Conservation (phyloP, 2,797 vertebrate genomes). For the Nyctalus aviator region DNA sequence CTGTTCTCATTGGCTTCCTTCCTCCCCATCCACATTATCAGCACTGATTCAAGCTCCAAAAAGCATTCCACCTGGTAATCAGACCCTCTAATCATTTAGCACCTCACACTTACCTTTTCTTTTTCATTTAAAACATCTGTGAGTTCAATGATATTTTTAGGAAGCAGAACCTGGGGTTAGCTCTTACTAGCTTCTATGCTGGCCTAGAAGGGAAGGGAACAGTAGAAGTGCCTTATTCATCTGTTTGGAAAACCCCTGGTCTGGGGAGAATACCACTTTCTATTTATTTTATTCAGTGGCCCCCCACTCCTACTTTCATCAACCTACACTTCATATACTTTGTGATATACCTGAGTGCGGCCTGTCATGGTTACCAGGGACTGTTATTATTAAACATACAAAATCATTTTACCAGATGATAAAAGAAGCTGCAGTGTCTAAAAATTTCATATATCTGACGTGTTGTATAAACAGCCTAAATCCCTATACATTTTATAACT, state of each 20-base stretch:
- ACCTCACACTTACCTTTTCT: background rate
- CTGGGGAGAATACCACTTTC: constrained; percentile 58
- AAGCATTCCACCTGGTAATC: background rate
- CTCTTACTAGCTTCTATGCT: background rate
- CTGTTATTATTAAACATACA: constrained; percentile 80
- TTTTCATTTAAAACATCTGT: constrained; percentile 27
- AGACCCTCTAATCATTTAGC: background rate
- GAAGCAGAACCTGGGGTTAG: background rate
- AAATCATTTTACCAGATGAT: constrained; percentile 68
- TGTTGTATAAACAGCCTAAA: constrained; percentile 89
- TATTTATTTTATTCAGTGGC: constrained; percentile 60
- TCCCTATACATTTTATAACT: constrained; percentile 86
- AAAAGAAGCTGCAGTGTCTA: constrained; percentile 83
- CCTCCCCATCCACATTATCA: background rate
- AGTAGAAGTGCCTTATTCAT: background rate
- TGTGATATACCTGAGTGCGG: constrained; percentile 42
- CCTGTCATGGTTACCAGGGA: constrained; percentile 68
- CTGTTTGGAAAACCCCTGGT: constrained; percentile 62
- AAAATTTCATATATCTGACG: constrained; percentile 87
- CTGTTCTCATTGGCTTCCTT: background rate
- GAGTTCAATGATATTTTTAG: constrained; percentile 49
- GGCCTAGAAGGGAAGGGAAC: background rate
- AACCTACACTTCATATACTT: constrained; percentile 60
- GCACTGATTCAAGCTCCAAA: background rate
- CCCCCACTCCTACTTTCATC: constrained; percentile 49